Percentiles rank a stretch among this genome's conserved stretches.
phyloP scores from a whole-genome alignment of 1,140 invertebrate genomes.

The Holotrichia oblita region DNA sequence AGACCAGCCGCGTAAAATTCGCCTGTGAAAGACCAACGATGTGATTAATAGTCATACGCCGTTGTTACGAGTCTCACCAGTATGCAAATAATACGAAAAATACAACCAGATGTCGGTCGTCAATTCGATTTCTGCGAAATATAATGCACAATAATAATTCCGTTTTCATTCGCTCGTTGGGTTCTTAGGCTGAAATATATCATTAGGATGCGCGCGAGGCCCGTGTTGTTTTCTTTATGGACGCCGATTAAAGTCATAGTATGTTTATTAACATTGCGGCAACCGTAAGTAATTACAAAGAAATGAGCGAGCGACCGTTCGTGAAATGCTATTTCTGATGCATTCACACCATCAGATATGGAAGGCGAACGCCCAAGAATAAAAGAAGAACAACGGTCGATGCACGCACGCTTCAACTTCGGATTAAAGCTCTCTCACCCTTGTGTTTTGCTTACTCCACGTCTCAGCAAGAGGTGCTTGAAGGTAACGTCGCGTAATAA shows the following conservation, averaged over 20 bases:
- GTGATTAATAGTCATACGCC: not conserved
- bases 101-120: constrained; percentile 15
- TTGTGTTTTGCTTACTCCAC: not conserved
- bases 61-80: constrained; percentile 1
- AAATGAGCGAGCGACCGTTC: constrained; percentile 1
- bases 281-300: constrained; percentile 20
- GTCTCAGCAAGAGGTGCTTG: constrained; percentile 5
- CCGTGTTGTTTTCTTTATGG: constrained; percentile 10
- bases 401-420: not conserved
- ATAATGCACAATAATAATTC: constrained; percentile 21
- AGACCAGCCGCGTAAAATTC: not conserved
- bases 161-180: constrained; percentile 4
- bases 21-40: not conserved
- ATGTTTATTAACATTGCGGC: constrained; percentile 20
- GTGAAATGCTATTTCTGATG: constrained; percentile 20
- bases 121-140: constrained; percentile 12
- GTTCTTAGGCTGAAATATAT: constrained; percentile 13
- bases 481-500: not conserved
- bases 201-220: constrained; percentile 3
- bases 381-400: not conserved
- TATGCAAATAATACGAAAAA: constrained; percentile 14
- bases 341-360: constrained; percentile 11
- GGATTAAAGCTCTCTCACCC: not conserved
- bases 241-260: constrained; percentile 7
- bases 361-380: constrained; percentile 6